These are phyloP conservation scores for Neostethus bicornis DNA, from an alignment of 2,797 vertebrate genomes.

Conservation along the genomic window DNA sequence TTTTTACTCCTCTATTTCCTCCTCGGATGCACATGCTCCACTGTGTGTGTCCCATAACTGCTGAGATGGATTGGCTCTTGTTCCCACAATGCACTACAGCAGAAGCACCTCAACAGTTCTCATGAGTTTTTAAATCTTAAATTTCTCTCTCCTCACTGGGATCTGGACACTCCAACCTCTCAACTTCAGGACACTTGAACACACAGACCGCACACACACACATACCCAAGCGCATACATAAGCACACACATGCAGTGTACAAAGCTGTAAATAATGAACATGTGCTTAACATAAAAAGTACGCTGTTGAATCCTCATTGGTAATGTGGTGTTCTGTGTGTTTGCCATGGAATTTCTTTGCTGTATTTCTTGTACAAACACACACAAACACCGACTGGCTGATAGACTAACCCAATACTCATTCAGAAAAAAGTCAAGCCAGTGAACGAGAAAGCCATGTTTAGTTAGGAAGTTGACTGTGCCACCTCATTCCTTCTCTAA, in stretches of 20 bases:
- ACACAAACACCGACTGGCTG: slow-evolving; percentile 11
- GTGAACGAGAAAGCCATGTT: slow-evolving; percentile 70
- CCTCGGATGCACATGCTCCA: neutral
- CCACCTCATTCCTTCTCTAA: slow-evolving; percentile 45
- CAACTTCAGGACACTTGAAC: slow-evolving; percentile 15
- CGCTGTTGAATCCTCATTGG: slow-evolving; percentile 66
- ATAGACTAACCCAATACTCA: slow-evolving; percentile 34
- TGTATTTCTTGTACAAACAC: slow-evolving; percentile 45
- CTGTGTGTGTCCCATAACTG: slow-evolving; percentile 16
- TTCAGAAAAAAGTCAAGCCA: slow-evolving; percentile 54
- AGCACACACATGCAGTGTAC: slow-evolving; percentile 55
- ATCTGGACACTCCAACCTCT: slow-evolving; percentile 7
- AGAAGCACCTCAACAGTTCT: slow-evolving; percentile 29
- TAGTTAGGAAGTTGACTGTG: slow-evolving; percentile 36
- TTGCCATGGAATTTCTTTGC: slow-evolving; percentile 58
- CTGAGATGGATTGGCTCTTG: slow-evolving; percentile 2
- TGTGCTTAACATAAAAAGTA: slow-evolving; percentile 63
- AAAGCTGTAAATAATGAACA: slow-evolving; percentile 75
- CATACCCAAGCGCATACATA: slow-evolving; percentile 14
- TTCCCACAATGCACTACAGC: slow-evolving; percentile 41
- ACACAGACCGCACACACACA: slow-evolving; percentile 21
- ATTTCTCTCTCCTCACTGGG: slow-evolving; percentile 25
- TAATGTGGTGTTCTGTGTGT: slow-evolving; percentile 67
- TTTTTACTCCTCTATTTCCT: slow-evolving; percentile 7
- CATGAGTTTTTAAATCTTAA: slow-evolving; percentile 19